phyloP scores from a whole-genome alignment of 2,888 invertebrate genomes.

The Drosophila mulleri region DNA sequence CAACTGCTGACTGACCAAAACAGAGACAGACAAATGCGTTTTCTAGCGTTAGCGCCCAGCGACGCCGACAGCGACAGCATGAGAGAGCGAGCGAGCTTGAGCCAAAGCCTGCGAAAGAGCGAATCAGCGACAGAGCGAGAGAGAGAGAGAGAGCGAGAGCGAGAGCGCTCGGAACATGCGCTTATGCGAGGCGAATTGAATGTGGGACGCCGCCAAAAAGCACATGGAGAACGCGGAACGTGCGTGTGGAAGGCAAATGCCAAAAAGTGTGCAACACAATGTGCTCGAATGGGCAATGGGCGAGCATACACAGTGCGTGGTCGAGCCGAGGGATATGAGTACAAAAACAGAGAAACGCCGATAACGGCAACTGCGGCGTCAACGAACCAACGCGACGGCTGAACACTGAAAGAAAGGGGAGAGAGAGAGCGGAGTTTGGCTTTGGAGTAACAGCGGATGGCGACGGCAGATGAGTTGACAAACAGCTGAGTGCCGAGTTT shows the following conservation, averaged over 20 bases:
- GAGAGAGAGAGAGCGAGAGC: constrained; percentile 17
- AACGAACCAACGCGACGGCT: constrained; percentile 61
- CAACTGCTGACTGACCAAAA: constrained; percentile 86
- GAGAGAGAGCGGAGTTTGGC: constrained; percentile 4
- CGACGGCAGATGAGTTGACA: constrained; percentile 80
- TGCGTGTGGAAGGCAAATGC: constrained; percentile 77
- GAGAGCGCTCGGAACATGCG: constrained; percentile 44
- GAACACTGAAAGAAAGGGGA: constrained; percentile 5
- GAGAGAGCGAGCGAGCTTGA: constrained; percentile 27
- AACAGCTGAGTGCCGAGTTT: constrained; percentile 79
- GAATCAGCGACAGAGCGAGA: constrained; percentile 19
- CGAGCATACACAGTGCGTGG: constrained; percentile 36
- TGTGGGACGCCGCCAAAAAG: constrained; percentile 77
- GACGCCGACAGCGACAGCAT: constrained; percentile 51
- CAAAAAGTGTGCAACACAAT: constrained; percentile 81
- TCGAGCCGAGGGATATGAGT: constrained; percentile 76
- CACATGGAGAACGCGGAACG: constrained; percentile 72
- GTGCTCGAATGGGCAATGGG: constrained; percentile 61
- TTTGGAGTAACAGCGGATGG: constrained; percentile 70
- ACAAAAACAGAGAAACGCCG: constrained; percentile 84
- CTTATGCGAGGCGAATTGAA: constrained; percentile 41
- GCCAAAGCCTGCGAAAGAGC: constrained; percentile 26
- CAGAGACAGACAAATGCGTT: constrained; percentile 85
- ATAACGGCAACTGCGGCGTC: constrained; percentile 76
- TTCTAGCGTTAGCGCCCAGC: constrained; percentile 69